phyloP scores from a whole-genome alignment of 2,888 invertebrate genomes.

The Diachrysia chrysitis region DNA sequence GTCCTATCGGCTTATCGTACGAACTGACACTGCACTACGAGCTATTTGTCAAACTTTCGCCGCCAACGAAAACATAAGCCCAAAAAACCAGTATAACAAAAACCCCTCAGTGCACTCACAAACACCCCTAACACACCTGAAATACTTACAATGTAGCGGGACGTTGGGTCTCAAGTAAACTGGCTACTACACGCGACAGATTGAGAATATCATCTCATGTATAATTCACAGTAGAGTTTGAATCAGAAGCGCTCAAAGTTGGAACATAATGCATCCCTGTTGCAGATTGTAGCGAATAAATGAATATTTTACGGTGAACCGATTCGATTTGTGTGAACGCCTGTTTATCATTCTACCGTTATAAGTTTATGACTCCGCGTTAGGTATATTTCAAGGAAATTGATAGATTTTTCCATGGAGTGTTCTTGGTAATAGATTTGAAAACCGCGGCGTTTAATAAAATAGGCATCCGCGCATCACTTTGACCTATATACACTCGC shows the following conservation, averaged over 20 bases:
- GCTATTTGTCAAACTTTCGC: constrained; percentile 83
- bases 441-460: constrained; percentile 23
- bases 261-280: constrained; percentile 74
- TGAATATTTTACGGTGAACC: constrained; percentile 69
- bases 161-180: constrained; percentile 60
- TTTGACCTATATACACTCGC: neutral
- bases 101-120: constrained; percentile 44
- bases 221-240: constrained; percentile 81
- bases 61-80: constrained; percentile 76
- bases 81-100: constrained; percentile 59
- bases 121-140: neutral
- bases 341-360: constrained; percentile 21
- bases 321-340: constrained; percentile 43
- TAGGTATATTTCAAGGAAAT: constrained; percentile 30
- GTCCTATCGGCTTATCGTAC: constrained; percentile 79
- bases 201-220: constrained; percentile 85
- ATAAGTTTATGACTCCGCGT: constrained; percentile 18
- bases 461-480: neutral
- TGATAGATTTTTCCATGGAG: constrained; percentile 19
- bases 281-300: constrained; percentile 74
- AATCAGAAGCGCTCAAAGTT: constrained; percentile 72
- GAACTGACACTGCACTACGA: constrained; percentile 75
- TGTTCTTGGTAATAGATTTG: constrained; percentile 10
- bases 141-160: constrained; percentile 6
- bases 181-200: constrained; percentile 75